These are phyloP conservation scores for Paraescarpia echinospica DNA, from an alignment of 1,140 invertebrate genomes.

Conservation along the genomic window DNA sequence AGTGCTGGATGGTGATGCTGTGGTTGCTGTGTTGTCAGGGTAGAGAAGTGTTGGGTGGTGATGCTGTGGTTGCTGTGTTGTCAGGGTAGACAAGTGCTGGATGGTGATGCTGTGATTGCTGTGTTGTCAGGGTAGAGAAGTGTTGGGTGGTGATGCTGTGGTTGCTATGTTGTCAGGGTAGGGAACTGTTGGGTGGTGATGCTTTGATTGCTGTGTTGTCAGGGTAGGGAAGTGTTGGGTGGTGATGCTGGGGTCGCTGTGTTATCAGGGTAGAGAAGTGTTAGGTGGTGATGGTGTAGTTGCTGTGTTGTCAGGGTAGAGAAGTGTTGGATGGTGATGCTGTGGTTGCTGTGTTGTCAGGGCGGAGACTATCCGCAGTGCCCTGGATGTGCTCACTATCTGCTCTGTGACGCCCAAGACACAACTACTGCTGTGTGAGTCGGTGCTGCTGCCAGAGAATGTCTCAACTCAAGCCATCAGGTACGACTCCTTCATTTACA, in stretches of 20 bases:
- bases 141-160: too few species aligned
- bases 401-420: conserved; percentile 87
- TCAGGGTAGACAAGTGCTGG: conserved; percentile 82
- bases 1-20: too few species aligned
- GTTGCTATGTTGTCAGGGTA: too few species aligned
- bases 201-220: too few species aligned
- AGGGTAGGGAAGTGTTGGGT: too few species aligned
- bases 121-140: conserved; percentile 73
- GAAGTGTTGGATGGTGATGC: conserved; percentile 56
- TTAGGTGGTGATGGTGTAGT: too few species aligned
- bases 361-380: conserved; percentile 84
- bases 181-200: too few species aligned
- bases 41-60: too few species aligned
- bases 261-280: too few species aligned
- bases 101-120: too few species aligned
- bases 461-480: conserved; percentile 45
- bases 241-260: background rate
- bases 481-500: conserved; percentile 38
- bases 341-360: conserved; percentile 54
- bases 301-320: conserved; percentile 67
- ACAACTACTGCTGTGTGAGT: conserved; percentile 78
- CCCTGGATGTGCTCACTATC: conserved; percentile 85
- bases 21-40: conserved; percentile 59
- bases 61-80: conserved; percentile 9
- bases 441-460: conserved; percentile 61